A percentile compares a stretch with the other conserved stretches of the same genome.
Evolutionary conservation across 2,797 vertebrate genomes (phyloP).

Genomic region (Euphonia xanthogaster): DNA sequence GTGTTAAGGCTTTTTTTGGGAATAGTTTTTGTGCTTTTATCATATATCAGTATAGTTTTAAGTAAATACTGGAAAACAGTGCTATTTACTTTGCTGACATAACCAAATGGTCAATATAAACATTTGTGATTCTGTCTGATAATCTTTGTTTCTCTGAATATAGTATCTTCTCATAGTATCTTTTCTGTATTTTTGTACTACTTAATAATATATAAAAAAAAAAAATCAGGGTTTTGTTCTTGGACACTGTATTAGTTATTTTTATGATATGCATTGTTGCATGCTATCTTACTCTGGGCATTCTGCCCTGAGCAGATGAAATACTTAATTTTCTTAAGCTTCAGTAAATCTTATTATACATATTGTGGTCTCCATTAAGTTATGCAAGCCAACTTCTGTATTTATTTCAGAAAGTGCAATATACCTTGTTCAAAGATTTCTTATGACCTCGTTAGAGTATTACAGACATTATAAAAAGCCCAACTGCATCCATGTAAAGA

Average conservation of each 20-base stretch:
- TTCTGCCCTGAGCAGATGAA: not conserved
- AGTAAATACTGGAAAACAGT: not conserved
- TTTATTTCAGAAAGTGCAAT: not conserved
- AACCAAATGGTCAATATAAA: constrained; percentile 22
- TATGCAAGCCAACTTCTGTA: not conserved
- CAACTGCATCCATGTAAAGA: not conserved
- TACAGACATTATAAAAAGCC: not conserved
- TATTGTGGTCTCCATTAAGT: not conserved
- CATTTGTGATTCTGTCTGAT: not conserved
- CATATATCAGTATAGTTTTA: not conserved
- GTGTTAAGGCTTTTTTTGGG: not conserved
- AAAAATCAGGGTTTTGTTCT: not conserved
- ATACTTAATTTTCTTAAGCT: not conserved
- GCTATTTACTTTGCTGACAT: not conserved
- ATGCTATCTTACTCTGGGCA: not conserved
- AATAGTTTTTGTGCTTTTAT: not conserved
- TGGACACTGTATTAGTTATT: not conserved
- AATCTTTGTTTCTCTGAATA: not conserved
- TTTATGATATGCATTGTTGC: constrained; percentile 26
- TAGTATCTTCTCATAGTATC: not conserved
- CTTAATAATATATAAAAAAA: not conserved
- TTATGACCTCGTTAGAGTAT: not conserved
- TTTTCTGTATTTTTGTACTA: constrained; percentile 56
- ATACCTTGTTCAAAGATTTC: not conserved
- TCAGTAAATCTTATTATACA: not conserved